phyloP scores from a whole-genome alignment of 2,113 vertebrate genomes.

The Pedetes capensis region DNA sequence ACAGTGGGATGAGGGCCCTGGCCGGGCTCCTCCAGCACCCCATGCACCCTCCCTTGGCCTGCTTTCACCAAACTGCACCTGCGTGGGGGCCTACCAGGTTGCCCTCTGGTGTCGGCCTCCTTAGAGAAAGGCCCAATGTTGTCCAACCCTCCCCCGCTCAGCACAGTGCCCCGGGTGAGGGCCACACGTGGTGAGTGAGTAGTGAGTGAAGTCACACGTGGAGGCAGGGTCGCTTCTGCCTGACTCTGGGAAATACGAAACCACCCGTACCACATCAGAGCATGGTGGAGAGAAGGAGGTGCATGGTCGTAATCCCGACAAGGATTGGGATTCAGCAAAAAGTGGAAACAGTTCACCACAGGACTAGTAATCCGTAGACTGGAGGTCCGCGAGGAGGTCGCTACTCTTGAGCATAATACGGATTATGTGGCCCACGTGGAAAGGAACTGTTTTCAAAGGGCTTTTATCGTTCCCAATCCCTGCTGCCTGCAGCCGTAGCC shows the following conservation, averaged over 20 bases:
- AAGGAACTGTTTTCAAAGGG: fast-evolving
- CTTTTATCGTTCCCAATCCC: fast-evolving
- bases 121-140: neutral
- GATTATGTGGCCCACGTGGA: fast-evolving
- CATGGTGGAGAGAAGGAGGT: neutral
- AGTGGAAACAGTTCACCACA: neutral
- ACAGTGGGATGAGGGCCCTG: fast-evolving
- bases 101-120: fast-evolving
- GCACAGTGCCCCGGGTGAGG: neutral
- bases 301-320: fast-evolving
- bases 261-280: fast-evolving
- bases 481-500: too few species aligned
- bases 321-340: neutral
- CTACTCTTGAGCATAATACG: fast-evolving
- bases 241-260: fast-evolving
- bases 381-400: fast-evolving
- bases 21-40: neutral
- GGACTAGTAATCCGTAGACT: fast-evolving
- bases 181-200: fast-evolving
- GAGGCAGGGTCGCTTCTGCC: neutral
- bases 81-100: neutral
- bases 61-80: fast-evolving
- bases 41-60: fast-evolving
- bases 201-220: fast-evolving
- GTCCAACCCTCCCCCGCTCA: fast-evolving